Evolutionary conservation across 2,797 vertebrate species (phyloP).

Genomic region (Rhincodon typus): DNA sequence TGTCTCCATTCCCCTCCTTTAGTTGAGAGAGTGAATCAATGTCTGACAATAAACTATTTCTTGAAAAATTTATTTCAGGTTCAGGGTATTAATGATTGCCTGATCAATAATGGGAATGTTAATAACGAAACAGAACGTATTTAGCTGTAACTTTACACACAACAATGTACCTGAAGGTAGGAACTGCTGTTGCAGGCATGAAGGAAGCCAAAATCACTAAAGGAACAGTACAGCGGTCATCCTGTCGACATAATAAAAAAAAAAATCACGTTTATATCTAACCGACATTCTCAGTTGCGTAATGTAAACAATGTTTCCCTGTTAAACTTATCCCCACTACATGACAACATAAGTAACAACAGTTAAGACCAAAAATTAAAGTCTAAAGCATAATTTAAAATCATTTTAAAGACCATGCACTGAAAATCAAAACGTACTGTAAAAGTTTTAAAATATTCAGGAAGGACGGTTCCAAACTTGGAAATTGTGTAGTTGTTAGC

Average conservation of each 20-base stretch:
- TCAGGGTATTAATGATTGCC: not conserved
- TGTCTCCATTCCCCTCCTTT: not conserved
- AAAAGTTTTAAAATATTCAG: conserved; percentile 79
- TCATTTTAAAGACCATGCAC: not conserved
- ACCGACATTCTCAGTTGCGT: not conserved
- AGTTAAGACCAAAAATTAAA: not conserved
- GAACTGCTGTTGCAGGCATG: conserved; percentile 70
- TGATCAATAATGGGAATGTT: not conserved
- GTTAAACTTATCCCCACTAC: not conserved
- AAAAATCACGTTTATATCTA: conserved; percentile 26
- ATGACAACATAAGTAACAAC: not conserved
- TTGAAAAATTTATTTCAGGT: not conserved
- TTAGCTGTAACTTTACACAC: not conserved
- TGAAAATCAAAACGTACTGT: conserved; percentile 58
- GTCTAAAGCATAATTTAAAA: not conserved
- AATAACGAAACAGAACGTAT: not conserved
- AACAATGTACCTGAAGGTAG: conserved; percentile 72
- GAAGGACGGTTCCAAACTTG: conserved; percentile 78
- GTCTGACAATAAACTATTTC: not conserved
- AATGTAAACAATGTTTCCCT: not conserved
- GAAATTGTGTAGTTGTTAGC: conserved; percentile 65
- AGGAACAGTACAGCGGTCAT: conserved; percentile 69
- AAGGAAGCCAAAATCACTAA: conserved; percentile 81
- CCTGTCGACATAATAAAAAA: conserved; percentile 53
- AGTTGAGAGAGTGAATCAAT: not conserved